Evolutionary conservation across 2,113 vertebrate species (phyloP), one percentile per base, ranked within the genome.

Genomic region (Willisornis vidua): DNA sequence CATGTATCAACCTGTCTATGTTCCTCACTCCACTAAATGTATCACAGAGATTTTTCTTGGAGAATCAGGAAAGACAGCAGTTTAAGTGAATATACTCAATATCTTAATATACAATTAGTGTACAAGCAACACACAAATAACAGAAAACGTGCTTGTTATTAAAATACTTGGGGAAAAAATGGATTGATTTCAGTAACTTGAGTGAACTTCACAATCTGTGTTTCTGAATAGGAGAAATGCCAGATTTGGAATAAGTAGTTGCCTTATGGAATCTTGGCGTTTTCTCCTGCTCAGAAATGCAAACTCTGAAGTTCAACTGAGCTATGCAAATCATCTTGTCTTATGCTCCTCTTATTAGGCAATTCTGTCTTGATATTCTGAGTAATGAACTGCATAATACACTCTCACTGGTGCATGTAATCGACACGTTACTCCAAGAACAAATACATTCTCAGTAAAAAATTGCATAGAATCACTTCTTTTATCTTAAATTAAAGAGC

Each of bases 181-280:
- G 35, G 87, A 91, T 79, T 68, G 66, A 93, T 94, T 92, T 88
- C 82, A 88, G 45, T 86, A 95, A 93, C 67, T 94, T 5, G 3
- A 79, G 78, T 80, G 92, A 97, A 96, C 95, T 90, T 94, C 92
- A 90, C 92, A 97, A 91, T 94, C 92, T 96, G 94, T 96, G 87
- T 94, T 96, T 94, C 80, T 92, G 89, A 93, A 96, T 66, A 95
- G 95, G 58, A 94, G 72, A 95, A 94, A 83, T 88, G 96, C 94
- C 96, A 97, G 90, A 91, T 93, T 94, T 94, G 82, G 88, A 97
- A 91, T 95, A 97, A 94, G 94, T 75, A 39, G 43, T 76, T 96
- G 87, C 94, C 94, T 94, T 97, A 95, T 96, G 91, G 94, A 97
- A 94, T 93, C 94, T 94, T 96, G 95, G 94, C 81, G 1, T 95